Conservation (phyloP, 2,113 vertebrate genomes). For the Rhinolophus sinicus region DNA sequence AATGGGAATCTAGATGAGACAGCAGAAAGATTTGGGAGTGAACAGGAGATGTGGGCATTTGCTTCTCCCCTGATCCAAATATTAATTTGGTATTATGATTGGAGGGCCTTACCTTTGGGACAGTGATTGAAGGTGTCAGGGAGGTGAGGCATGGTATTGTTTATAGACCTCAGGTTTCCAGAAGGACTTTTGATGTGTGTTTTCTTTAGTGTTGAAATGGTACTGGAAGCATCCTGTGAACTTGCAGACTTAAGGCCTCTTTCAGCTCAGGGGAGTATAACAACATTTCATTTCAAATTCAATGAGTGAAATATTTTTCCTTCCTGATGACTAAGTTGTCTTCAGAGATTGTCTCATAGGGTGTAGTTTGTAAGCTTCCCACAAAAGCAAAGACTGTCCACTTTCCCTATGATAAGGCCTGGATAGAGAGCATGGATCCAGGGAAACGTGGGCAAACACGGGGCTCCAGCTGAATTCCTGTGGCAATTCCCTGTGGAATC, state of each 20-base stretch:
- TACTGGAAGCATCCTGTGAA: background rate
- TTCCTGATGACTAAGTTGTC: slow-evolving; percentile 39
- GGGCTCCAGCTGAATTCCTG: background rate
- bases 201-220: background rate
- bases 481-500: background rate
- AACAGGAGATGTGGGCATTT: background rate
- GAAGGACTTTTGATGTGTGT: background rate
- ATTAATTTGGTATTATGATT: background rate
- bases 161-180: background rate
- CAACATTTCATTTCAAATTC: slow-evolving; percentile 4
- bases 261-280: background rate
- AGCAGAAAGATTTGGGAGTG: background rate
- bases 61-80: background rate
- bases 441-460: background rate
- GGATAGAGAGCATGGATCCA: background rate
- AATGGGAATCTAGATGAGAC: background rate
- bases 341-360: background rate
- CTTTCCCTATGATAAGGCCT: background rate
- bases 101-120: background rate
- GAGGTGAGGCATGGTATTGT: background rate
- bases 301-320: background rate
- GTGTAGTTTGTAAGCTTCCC: background rate
- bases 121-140: background rate
- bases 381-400: background rate
- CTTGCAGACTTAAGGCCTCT: background rate